A percentile compares a stretch with the other conserved stretches of the same genome.
phyloP scores from a whole-genome alignment of 2,113 vertebrate species.

The Pipa parva region DNA sequence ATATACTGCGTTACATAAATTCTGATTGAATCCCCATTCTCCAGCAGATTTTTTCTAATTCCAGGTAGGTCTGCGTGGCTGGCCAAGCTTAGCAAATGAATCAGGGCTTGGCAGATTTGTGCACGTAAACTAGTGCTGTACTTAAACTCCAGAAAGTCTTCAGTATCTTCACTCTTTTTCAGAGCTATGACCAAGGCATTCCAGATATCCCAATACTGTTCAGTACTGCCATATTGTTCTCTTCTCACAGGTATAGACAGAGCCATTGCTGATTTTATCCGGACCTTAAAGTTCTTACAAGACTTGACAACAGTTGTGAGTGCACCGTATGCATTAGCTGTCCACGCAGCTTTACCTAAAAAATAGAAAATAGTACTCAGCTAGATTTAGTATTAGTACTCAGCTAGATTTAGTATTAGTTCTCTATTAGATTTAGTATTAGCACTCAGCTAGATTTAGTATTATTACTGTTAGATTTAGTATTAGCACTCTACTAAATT shows the following conservation, averaged over 20 bases:
- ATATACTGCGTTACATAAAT: slow-evolving; percentile 73
- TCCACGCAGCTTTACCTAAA: slow-evolving; percentile 80
- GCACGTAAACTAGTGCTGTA: slow-evolving; percentile 85
- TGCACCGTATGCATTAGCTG: slow-evolving; percentile 69
- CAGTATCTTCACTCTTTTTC: slow-evolving; percentile 80
- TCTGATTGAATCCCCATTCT: slow-evolving; percentile 55
- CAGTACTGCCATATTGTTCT: slow-evolving; percentile 66
- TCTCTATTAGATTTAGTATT: background rate
- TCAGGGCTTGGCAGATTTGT: slow-evolving; percentile 79
- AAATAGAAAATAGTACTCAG: background rate
- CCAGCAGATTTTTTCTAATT: slow-evolving; percentile 54
- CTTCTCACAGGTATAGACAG: slow-evolving; percentile 73
- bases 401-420: too few species aligned
- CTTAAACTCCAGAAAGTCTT: slow-evolving; percentile 90
- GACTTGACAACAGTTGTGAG: slow-evolving; percentile 83
- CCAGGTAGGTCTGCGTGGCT: slow-evolving; percentile 63
- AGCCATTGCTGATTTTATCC: slow-evolving; percentile 88
- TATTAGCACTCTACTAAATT: too few species aligned
- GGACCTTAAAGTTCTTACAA: slow-evolving; percentile 95
- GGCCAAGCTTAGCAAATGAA: slow-evolving; percentile 78
- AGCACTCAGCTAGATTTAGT: too few species aligned
- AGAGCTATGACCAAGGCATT: slow-evolving; percentile 74
- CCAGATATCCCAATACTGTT: slow-evolving; percentile 79
- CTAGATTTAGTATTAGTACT: background rate
- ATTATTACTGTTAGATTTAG: background rate